Evolutionary conservation across 2,113 vertebrate genomes (phyloP).

Genomic region (Chaetura pelagica): DNA sequence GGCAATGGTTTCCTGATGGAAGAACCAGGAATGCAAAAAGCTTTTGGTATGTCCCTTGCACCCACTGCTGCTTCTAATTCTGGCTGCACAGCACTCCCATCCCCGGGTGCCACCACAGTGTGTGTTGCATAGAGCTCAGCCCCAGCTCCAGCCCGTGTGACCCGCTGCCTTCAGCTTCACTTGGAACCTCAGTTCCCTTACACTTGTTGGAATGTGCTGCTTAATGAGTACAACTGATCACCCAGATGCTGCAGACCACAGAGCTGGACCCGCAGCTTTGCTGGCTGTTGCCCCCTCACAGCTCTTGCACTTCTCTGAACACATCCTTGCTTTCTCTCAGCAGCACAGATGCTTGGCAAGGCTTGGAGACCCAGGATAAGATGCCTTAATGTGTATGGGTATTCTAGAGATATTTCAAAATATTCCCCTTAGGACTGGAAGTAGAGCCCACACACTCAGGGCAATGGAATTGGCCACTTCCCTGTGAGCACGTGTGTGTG

Average conservation of each 20-base stretch:
- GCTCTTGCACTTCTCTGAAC: background rate
- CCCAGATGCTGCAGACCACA: background rate
- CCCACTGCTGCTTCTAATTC: background rate
- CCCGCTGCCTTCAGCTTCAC: accelerated
- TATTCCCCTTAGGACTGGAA: background rate
- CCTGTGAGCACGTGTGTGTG: accelerated
- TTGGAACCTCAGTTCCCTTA: background rate
- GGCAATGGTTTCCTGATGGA: background rate
- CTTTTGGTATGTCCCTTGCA: background rate
- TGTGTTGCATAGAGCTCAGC: accelerated
- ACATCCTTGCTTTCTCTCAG: background rate
- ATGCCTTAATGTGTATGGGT: background rate
- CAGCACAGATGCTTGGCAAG: background rate
- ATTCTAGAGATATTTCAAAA: background rate
- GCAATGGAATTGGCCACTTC: background rate
- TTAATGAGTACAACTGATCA: background rate
- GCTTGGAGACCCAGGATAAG: background rate
- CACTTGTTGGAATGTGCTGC: background rate
- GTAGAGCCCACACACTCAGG: background rate
- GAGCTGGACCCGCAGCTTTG: background rate
- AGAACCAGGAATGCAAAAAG: background rate
- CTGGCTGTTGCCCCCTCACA: background rate
- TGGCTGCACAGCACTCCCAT: accelerated
- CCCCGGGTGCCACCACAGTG: accelerated
- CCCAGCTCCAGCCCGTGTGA: background rate